Percentiles rank a stretch among this genome's conserved stretches.
Evolutionary conservation across 2,113 vertebrate species (phyloP).

Genomic region (Phocoena phocoena): DNA sequence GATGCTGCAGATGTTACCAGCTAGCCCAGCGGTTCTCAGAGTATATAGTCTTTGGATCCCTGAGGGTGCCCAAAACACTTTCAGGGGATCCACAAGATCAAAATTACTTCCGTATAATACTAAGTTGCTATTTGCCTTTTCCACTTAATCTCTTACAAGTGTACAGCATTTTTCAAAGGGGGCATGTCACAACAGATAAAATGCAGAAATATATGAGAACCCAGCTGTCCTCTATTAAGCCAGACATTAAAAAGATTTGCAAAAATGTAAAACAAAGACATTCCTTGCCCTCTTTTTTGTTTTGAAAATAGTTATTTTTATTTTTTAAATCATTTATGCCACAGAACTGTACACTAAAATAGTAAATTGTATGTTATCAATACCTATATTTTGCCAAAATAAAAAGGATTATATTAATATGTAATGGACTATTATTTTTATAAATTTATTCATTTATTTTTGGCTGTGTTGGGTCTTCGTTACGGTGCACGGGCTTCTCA

Average conservation of each 20-base stretch:
- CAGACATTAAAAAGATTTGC: background rate
- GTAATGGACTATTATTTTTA: background rate
- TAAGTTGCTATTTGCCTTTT: background rate
- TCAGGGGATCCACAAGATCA: background rate
- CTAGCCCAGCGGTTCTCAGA: background rate
- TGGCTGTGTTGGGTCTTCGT: no score
- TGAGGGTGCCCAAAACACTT: background rate
- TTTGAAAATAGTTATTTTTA: background rate
- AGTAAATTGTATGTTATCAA: background rate
- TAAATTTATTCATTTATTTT: no score
- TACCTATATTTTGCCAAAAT: background rate
- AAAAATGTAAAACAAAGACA: background rate
- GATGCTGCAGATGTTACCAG: background rate
- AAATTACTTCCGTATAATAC: conserved; percentile 15
- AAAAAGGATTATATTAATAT: background rate
- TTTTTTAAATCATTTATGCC: background rate
- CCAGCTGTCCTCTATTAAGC: background rate
- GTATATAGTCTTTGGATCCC: background rate
- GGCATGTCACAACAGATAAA: background rate
- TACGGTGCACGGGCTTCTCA: no score
- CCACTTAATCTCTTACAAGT: background rate
- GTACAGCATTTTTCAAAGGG: background rate
- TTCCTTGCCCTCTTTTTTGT: background rate
- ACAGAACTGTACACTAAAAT: background rate
- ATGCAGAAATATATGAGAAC: background rate